Evolutionary conservation across 1,140 invertebrate genomes (phyloP), one percentile per base, ranked within the genome.

Genomic region (Drosophila kepulauana): DNA sequence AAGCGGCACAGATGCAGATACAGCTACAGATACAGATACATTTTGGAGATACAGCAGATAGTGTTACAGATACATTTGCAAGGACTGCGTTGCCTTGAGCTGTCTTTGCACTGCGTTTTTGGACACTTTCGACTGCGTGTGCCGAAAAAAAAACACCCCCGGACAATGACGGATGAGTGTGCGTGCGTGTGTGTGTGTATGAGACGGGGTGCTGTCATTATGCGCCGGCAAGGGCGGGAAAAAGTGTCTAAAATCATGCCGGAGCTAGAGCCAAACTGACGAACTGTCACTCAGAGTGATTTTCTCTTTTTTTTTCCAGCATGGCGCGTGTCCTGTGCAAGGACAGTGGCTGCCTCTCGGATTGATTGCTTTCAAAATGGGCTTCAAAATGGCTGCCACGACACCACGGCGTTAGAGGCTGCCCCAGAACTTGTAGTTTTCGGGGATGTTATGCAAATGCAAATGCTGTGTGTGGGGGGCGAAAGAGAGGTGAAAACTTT

Each of bases 161-260:
- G 85, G 85, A 89, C 85, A 89, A 84, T 89, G 85, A 89, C 78
- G 81, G 78, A 89, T 89, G 85, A 84, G 63, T 84, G 61, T 25
- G 48, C 46, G 59, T 62, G 67, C 16, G n/a, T n/a, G n/a, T n/a
- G 15, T 35, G 51, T 15, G 35, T 15, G 43, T 25, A 49, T 15
- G 46, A 11, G 33, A 11, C 45, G 63, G 20, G 66, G 10, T 41
- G 62, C 79, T 87, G 84, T 88, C 84, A 88, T 88, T 82, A 88
- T 57, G 54, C 67, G 79, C 79, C 70, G 75, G 69, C 79, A 56
- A 77, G 79, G 67, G 76, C 69, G 67, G 68, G 65, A 86, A 71
- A 70, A 70, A 70, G 84, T 87, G 80, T 88, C 84, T 88, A 88
- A 82, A 88, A 88, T 82, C 67, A 38, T 56, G 68, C 68, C 25